Percentiles rank a stretch among this genome's conserved stretches.
Conservation (phyloP, 2,888 invertebrate genomes). For the Bombyx huttoni region DNA sequence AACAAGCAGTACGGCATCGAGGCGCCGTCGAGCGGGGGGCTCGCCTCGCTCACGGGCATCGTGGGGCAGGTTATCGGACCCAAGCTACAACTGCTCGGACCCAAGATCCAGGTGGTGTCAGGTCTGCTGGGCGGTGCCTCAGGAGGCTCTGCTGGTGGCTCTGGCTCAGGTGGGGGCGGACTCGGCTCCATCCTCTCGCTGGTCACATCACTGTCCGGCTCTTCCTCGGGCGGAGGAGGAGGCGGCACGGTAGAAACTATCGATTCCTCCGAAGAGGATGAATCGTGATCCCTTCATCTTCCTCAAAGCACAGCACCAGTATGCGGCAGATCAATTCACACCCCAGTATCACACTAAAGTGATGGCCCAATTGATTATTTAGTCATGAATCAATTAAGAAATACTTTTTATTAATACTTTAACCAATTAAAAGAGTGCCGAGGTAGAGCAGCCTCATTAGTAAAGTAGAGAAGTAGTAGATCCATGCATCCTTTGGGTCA, state of each 20-base stretch:
- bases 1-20: constrained; percentile 83
- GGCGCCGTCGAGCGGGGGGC: constrained; percentile 74
- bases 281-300: constrained; percentile 32
- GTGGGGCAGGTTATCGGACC: constrained; percentile 80
- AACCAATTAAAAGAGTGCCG: too few species aligned
- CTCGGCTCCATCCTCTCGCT: constrained; percentile 62
- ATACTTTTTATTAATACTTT: too few species aligned
- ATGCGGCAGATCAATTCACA: not conserved
- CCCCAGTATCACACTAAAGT: not conserved
- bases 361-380: too few species aligned
- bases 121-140: constrained; percentile 69
- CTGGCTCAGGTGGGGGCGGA: constrained; percentile 43
- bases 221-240: constrained; percentile 52
- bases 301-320: not conserved
- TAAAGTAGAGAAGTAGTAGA: too few species aligned
- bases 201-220: constrained; percentile 59
- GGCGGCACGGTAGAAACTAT: constrained; percentile 55
- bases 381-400: too few species aligned
- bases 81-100: constrained; percentile 78
- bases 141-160: constrained; percentile 65
- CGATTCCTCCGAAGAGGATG: constrained; percentile 61
- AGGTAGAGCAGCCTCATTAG: too few species aligned
- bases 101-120: constrained; percentile 73
- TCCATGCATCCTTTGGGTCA: too few species aligned
- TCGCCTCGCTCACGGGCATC: constrained; percentile 73